Percentiles rank a stretch among this genome's conserved stretches.
Conservation (phyloP, 2,797 vertebrate species). For the Anisognathus igniventris region DNA sequence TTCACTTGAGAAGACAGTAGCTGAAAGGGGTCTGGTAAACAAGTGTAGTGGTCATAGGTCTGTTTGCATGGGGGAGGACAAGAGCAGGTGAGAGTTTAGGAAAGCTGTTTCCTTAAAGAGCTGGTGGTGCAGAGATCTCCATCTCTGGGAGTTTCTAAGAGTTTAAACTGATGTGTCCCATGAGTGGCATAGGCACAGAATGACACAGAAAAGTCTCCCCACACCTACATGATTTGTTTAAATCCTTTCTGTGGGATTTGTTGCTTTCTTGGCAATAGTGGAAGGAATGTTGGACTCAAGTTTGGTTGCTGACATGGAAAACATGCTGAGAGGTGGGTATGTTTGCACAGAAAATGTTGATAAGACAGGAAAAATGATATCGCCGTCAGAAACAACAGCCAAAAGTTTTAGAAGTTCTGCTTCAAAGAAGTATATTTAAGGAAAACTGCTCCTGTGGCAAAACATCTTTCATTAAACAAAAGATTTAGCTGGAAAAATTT, state of each 20-base stretch:
- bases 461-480: background rate
- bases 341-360: conserved; percentile 20
- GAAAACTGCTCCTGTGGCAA: background rate
- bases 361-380: conserved; percentile 7
- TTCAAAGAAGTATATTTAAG: background rate
- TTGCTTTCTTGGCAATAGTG: background rate
- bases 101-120: background rate
- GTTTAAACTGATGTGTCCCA: background rate
- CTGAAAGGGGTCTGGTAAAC: background rate
- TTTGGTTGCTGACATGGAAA: background rate
- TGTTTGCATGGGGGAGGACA: background rate
- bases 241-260: background rate
- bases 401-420: background rate
- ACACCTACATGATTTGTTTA: background rate
- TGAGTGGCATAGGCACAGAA: background rate
- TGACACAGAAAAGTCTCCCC: background rate
- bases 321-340: background rate
- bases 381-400: background rate
- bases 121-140: background rate
- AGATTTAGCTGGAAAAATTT: background rate
- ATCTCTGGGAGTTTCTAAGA: background rate
- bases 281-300: background rate
- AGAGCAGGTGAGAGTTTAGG: background rate
- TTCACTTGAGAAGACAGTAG: background rate
- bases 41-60: background rate